phyloP scores from a whole-genome alignment of 2,797 vertebrate genomes.

The Tinamus major region DNA sequence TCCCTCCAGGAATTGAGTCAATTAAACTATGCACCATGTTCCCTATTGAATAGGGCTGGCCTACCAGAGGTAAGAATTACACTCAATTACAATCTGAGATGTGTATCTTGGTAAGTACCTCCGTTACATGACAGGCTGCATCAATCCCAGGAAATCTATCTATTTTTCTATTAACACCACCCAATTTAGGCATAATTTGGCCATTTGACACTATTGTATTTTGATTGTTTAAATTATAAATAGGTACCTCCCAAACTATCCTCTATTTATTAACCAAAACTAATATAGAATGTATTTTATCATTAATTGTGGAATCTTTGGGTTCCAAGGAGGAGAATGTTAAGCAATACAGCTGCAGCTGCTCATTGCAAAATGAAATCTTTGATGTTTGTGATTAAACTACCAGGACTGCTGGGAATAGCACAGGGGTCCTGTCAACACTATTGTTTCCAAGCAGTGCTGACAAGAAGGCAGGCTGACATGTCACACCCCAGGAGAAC shows the following conservation, averaged over 20 bases:
- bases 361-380: background rate
- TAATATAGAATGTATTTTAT: background rate
- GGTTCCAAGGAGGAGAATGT: background rate
- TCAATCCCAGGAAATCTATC: too few species aligned
- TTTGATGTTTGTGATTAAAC: background rate
- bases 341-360: background rate
- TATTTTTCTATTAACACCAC: background rate
- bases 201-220: background rate
- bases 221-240: background rate
- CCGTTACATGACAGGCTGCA: background rate
- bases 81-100: too few species aligned
- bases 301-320: background rate
- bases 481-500: background rate
- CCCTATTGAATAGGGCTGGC: rapidly evolving
- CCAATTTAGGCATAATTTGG: background rate
- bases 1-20: background rate
- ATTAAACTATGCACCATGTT: background rate
- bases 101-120: background rate
- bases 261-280: background rate
- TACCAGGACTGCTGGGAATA: background rate
- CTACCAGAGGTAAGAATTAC: background rate
- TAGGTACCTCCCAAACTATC: background rate
- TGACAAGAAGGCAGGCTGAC: background rate
- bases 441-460: background rate
- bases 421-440: background rate